Evolutionary conservation across 2,113 vertebrate species (phyloP).

Genomic region (Psittacula cyanocephala): DNA sequence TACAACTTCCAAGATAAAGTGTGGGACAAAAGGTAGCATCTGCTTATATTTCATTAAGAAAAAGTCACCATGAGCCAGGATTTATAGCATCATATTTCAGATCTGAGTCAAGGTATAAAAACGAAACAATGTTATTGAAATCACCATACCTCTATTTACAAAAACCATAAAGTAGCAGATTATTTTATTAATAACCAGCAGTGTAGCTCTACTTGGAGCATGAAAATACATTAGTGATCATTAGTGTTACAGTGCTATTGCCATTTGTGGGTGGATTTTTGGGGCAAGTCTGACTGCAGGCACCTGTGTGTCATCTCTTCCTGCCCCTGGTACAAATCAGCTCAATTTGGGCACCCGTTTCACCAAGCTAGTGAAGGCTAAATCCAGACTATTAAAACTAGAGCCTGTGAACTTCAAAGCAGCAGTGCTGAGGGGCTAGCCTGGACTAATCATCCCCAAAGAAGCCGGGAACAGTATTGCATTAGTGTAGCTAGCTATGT

Average conservation of each 20-base stretch:
- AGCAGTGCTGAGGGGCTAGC: neutral
- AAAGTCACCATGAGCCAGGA: neutral
- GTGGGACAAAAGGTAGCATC: neutral
- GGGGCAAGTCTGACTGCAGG: neutral
- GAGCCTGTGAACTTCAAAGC: neutral
- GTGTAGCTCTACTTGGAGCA: neutral
- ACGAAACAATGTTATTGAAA: neutral
- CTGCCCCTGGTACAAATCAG: neutral
- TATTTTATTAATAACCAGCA: neutral
- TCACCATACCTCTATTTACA: neutral
- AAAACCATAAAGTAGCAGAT: neutral
- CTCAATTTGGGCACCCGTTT: neutral
- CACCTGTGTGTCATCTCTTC: rapidly evolving
- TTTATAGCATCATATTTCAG: neutral
- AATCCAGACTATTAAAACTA: neutral
- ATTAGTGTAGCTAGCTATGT: rapidly evolving
- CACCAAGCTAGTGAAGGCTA: neutral
- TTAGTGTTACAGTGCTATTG: neutral
- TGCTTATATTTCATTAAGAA: neutral
- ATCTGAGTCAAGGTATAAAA: neutral
- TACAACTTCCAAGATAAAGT: neutral
- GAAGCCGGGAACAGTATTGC: rapidly evolving
- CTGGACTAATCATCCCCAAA: neutral
- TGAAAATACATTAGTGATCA: neutral
- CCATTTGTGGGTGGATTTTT: neutral